Evolutionary conservation across 1,140 invertebrate species (phyloP).

Genomic region (Coenobita brevimanus): DNA sequence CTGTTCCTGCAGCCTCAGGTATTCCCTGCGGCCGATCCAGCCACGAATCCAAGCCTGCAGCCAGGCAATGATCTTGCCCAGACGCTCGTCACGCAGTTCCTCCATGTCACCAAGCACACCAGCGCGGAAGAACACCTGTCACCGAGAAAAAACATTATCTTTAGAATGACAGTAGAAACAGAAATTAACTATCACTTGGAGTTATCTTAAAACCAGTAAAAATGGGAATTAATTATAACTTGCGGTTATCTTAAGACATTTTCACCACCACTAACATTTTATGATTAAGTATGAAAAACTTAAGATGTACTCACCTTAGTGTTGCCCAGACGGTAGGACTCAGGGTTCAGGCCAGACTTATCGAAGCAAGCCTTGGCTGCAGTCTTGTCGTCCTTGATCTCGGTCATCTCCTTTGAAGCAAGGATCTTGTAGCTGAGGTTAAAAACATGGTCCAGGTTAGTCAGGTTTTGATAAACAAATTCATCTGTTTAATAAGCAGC

Average conservation of each 20-base stretch:
- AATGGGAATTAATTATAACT: no score
- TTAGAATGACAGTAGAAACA: no score
- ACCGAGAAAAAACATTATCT: no score
- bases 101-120: conserved; percentile 47
- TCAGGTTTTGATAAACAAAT: no score
- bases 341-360: conserved; percentile 76
- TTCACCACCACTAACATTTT: no score
- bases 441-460: no score
- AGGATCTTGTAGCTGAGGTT: conserved; percentile 78
- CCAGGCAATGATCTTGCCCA: conserved; percentile 96
- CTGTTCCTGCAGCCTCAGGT: conserved; percentile 98
- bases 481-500: no score
- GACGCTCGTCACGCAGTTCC: conserved; percentile 40
- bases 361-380: conserved; percentile 74
- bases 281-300: no score
- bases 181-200: no score
- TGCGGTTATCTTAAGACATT: no score
- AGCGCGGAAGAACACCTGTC: conserved; percentile 57
- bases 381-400: conserved; percentile 76
- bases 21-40: conserved; percentile 87
- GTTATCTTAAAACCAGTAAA: no score
- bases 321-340: conserved; percentile 78
- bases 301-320: conserved; percentile 77
- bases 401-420: conserved; percentile 77
- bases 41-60: conserved; percentile 96